Evolutionary conservation across 2,888 invertebrate species (phyloP).

Genomic region (Cryptocheilus praepositus): DNA sequence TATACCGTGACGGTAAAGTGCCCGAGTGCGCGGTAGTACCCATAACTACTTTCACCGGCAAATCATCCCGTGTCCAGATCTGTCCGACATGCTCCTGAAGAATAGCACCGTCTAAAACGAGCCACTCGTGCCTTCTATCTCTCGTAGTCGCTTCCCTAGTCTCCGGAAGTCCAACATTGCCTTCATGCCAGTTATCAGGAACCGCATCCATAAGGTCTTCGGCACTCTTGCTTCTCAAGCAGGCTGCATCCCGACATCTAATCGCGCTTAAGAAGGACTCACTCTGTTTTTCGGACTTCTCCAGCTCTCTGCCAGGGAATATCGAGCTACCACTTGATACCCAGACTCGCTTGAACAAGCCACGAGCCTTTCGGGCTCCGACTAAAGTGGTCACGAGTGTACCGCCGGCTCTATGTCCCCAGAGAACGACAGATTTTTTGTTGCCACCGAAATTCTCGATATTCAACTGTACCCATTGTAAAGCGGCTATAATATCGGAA

Average conservation of each 20-base stretch:
- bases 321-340: constrained; percentile 86
- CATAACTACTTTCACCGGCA: constrained; percentile 78
- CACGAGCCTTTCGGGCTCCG: constrained; percentile 78
- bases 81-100: constrained; percentile 82
- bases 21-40: constrained; percentile 86
- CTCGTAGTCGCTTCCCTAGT: constrained; percentile 61
- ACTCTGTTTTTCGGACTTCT: constrained; percentile 80
- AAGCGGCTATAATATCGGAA: constrained; percentile 85
- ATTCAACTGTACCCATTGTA: constrained; percentile 88
- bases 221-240: constrained; percentile 73
- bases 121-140: constrained; percentile 82
- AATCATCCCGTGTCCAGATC: constrained; percentile 78
- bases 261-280: constrained; percentile 78
- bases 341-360: constrained; percentile 87
- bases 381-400: constrained; percentile 87
- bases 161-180: constrained; percentile 75
- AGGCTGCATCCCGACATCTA: constrained; percentile 78
- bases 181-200: constrained; percentile 83
- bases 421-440: constrained; percentile 84
- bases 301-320: constrained; percentile 81
- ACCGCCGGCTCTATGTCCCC: constrained; percentile 91
- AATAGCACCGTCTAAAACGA: constrained; percentile 84
- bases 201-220: constrained; percentile 81
- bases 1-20: constrained; percentile 78
- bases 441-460: constrained; percentile 91